Conservation (phyloP, 2,888 invertebrate genomes). For the Apomyelois bistriatella region DNA sequence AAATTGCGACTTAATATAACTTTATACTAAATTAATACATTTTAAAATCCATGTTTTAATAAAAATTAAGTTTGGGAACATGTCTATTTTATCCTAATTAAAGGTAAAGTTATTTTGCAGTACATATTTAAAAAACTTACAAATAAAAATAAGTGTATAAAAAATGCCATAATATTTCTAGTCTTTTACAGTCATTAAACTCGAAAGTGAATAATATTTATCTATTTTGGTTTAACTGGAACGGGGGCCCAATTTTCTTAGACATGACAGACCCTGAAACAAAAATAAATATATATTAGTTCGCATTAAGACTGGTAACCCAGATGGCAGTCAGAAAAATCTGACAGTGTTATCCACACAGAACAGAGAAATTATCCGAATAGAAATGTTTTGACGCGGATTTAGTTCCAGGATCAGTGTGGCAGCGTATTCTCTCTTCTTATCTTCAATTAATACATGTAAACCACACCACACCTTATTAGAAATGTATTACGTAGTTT, state of each 20-base stretch:
- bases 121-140: not conserved
- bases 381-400: too few species aligned
- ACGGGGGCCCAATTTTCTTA: slow-evolving; percentile 69
- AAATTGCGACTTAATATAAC: not conserved
- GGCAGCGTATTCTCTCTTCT: too few species aligned
- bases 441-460: too few species aligned
- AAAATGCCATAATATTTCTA: slow-evolving; percentile 7
- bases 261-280: slow-evolving; percentile 69
- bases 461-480: too few species aligned
- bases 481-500: too few species aligned
- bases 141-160: not conserved
- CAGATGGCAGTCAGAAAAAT: too few species aligned
- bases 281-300: slow-evolving; percentile 17
- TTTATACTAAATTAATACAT: not conserved
- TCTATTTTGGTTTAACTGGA: slow-evolving; percentile 49
- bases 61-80: not conserved
- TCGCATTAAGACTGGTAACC: too few species aligned
- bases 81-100: slow-evolving; percentile 1
- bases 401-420: too few species aligned
- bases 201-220: not conserved
- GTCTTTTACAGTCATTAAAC: slow-evolving; percentile 1
- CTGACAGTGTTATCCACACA: too few species aligned
- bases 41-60: not conserved
- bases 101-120: not conserved
- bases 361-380: too few species aligned